These are phyloP conservation scores for Pelusios castaneus DNA, from an alignment of 2,113 vertebrate species.

Conservation along the genomic window DNA sequence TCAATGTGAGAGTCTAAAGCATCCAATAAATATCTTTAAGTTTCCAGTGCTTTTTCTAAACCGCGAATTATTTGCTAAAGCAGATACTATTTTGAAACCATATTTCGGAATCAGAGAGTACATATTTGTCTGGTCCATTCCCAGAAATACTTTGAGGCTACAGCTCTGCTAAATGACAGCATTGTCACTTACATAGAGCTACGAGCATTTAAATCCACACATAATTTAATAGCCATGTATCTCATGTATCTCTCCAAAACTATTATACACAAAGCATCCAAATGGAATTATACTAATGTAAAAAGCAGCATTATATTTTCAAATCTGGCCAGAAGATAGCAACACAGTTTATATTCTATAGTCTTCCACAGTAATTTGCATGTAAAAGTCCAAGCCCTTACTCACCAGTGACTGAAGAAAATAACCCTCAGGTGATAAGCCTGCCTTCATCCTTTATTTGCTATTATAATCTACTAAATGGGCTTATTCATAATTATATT, in stretches of 20 bases:
- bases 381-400: neutral
- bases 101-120: too few species aligned
- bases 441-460: neutral
- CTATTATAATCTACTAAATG: neutral
- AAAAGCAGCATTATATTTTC: slow-evolving; percentile 11
- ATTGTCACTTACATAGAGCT: neutral
- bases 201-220: slow-evolving; percentile 23
- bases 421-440: neutral
- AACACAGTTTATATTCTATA: neutral
- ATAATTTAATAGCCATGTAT: neutral
- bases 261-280: neutral
- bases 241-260: neutral
- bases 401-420: neutral
- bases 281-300: neutral
- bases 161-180: neutral
- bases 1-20: neutral
- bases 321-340: neutral
- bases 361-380: neutral
- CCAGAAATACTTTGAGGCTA: neutral
- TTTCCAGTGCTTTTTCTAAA: slow-evolving; percentile 28
- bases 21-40: neutral
- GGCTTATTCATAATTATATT: neutral
- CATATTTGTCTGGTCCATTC: neutral
- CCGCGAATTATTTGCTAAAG: neutral
- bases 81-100: neutral